Evolutionary conservation across 2,888 invertebrate genomes (phyloP), one percentile per base, ranked within the genome.

Genomic region (Unio pictorum): DNA sequence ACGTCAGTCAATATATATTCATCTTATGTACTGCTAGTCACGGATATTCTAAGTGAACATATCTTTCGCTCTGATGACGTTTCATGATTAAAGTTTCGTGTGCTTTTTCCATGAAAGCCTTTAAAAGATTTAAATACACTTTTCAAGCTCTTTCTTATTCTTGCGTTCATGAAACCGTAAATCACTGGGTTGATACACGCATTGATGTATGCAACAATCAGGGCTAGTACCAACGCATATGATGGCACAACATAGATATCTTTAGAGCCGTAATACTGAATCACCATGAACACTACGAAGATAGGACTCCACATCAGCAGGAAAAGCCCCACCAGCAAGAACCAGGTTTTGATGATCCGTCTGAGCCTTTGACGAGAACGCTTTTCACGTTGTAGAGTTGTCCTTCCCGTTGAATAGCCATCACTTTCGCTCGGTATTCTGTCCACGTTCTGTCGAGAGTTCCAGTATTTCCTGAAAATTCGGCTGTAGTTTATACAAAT

Each of bases 161-260:
- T 45, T 45, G 45, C 45, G 64, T 81, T 83, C 34, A 81, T 78
- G 8, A 81, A 76, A 8, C 83, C 84, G 65, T 86, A 86, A 8
- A 84, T 54, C 57, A 85, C 76, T 3, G 86, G 85, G 67, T 85
- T 86, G 5, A 85, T 74, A 54, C 80, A 80, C 11, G 82, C 78
- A 69, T 85, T 85, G 8, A 71, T 66, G 34, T 81, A 74, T 4
- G 82, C 78, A n/a, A 83, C 55, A 58, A 74, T 73, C 26, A 80
- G 30, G 8, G 81, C 68, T 28, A 73, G 78, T 8, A 85, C 66
- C 23, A 86, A 71, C 7, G 74, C 71, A 30, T 79, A 73, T 4
- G 85, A 84, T 4, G 80, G 74, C 54, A 84, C 67, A 34, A 67
- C 65, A 69, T 77, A 78, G 0, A 68, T 66, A 11, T 75, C 70